phyloP scores from a whole-genome alignment of 2,888 invertebrate species.

The Blastobasis lacticolella region DNA sequence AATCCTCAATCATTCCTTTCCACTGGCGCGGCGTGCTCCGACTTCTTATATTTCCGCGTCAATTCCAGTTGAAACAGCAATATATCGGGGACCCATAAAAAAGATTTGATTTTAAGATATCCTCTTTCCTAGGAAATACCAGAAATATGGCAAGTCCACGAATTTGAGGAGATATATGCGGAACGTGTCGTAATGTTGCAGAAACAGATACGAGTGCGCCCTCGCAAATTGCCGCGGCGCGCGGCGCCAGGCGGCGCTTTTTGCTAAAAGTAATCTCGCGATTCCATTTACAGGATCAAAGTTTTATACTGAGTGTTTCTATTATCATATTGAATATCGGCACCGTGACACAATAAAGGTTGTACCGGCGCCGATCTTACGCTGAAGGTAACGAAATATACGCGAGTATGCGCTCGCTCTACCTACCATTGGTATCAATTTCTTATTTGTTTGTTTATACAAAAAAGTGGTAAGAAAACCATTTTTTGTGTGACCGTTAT shows the following conservation, averaged over 20 bases:
- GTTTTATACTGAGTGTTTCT: not conserved
- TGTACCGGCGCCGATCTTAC: not conserved
- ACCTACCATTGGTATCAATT: too few relatives aligned
- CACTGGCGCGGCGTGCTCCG: not conserved
- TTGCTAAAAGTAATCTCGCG: not conserved
- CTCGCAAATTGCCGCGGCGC: not conserved
- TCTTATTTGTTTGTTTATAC: too few relatives aligned
- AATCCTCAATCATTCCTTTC: not conserved
- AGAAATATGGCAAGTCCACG: too few relatives aligned
- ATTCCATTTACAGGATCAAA: not conserved
- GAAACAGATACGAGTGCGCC: too few relatives aligned
- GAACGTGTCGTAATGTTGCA: too few relatives aligned
- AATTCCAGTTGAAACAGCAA: not conserved
- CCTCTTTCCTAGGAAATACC: not conserved
- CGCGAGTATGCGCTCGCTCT: too few relatives aligned
- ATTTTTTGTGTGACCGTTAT: too few relatives aligned
- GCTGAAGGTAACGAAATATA: too few relatives aligned
- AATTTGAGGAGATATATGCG: too few relatives aligned
- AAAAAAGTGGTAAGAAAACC: too few relatives aligned
- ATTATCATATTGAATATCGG: not conserved
- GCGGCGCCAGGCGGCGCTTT: not conserved
- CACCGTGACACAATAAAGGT: constrained; percentile 6
- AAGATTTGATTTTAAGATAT: not conserved
- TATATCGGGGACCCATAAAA: not conserved
- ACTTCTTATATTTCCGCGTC: not conserved